Conservation (phyloP, 2,888 invertebrate genomes). For the Liopterus haemorrhoidalis region DNA sequence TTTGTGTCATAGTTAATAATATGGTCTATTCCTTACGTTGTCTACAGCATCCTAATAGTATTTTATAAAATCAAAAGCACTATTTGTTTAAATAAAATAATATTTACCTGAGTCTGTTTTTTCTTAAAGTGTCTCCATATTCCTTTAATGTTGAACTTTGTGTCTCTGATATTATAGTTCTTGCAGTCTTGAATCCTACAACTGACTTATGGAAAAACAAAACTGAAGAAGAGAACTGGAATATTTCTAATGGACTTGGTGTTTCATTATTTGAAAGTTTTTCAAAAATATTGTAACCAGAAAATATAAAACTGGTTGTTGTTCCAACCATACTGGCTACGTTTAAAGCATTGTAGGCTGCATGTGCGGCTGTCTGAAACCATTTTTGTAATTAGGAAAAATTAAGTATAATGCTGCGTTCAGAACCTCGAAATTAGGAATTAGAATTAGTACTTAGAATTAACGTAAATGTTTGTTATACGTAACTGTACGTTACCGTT, state of each 20-base stretch:
- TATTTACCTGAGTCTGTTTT: conserved; percentile 39
- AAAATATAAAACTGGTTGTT: conserved; percentile 8
- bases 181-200: conserved; percentile 13
- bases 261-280: conserved; percentile 17
- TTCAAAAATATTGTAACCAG: conserved; percentile 16
- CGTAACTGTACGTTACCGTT: no score
- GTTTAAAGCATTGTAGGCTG: conserved; percentile 9
- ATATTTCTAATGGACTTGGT: conserved; percentile 11
- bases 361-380: conserved; percentile 4
- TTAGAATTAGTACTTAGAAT: no score
- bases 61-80: no score
- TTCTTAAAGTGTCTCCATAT: conserved; percentile 16
- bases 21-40: no score
- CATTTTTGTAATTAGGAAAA: no score
- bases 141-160: conserved; percentile 13
- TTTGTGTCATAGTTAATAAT: no score
- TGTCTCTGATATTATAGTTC: conserved; percentile 17
- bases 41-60: no score
- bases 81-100: no score
- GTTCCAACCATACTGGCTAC: conserved; percentile 9
- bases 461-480: no score
- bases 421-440: no score
- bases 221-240: conserved; percentile 15
- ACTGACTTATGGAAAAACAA: conserved; percentile 18
- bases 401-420: no score